Conservation (phyloP, 2,113 vertebrate genomes). For the Petromus typicus region DNA sequence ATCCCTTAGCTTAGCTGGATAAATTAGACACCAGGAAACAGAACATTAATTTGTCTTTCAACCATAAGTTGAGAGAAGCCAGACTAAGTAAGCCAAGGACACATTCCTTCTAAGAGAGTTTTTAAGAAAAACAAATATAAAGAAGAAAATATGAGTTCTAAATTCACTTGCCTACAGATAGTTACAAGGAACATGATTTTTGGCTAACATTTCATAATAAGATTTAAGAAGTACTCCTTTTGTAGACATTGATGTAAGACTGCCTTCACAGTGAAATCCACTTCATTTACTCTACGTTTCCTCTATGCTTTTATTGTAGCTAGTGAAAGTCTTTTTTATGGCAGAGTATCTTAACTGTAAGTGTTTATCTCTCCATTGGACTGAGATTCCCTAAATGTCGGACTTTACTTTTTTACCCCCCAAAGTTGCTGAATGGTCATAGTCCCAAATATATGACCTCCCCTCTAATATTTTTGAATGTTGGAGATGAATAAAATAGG, state of each 20-base stretch:
- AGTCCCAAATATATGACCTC: neutral
- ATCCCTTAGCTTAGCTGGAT: neutral
- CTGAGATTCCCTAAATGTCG: neutral
- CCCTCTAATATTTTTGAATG: neutral
- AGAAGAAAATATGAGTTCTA: neutral
- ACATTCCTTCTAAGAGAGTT: slow-evolving; percentile 1
- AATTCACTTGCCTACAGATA: neutral
- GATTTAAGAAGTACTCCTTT: neutral
- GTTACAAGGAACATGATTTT: neutral
- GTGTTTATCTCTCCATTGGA: neutral
- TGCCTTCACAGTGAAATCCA: neutral
- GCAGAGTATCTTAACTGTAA: neutral
- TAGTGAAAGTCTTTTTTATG: neutral
- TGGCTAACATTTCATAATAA: neutral
- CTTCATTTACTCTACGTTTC: neutral
- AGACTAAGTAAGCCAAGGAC: neutral
- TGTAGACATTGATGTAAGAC: neutral
- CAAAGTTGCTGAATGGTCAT: neutral
- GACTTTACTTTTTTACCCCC: neutral
- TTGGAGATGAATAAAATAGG: neutral
- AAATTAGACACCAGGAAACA: neutral
- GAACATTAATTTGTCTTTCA: neutral
- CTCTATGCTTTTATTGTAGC: neutral
- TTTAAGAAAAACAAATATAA: neutral
- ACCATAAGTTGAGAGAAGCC: neutral